Conservation (phyloP, 92 coral and sea anemone genomes). For the Metridium senile region DNA sequence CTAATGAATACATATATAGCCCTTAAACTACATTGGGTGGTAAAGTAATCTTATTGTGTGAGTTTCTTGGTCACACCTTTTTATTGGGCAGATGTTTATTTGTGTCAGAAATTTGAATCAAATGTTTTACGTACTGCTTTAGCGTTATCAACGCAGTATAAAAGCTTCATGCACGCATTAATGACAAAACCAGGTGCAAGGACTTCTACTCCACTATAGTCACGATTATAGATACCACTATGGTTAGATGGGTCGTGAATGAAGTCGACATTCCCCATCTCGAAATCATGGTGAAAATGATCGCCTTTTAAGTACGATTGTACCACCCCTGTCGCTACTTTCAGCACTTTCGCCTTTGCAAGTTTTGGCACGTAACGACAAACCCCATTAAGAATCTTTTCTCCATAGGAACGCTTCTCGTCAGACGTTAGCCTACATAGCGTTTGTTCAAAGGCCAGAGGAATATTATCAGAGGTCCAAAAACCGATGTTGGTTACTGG, state of each 20-base stretch:
- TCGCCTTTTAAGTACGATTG: neutral
- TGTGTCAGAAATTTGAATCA: too few species aligned
- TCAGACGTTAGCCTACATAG: constrained; percentile 21
- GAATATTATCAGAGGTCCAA: constrained; percentile 32
- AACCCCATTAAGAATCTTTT: constrained; percentile 55
- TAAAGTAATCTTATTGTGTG: too few species aligned
- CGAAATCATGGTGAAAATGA: too few species aligned
- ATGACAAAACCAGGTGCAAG: constrained; percentile 56
- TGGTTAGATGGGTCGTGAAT: constrained; percentile 17
- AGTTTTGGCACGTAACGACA: constrained; percentile 57
- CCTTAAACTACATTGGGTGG: too few species aligned
- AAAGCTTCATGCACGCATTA: constrained; percentile 71
- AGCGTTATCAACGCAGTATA: constrained; percentile 58
- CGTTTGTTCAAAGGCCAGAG: constrained; percentile 27
- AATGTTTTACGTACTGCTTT: constrained; percentile 23
- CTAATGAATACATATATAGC: too few species aligned
- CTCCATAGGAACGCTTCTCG: constrained; percentile 41
- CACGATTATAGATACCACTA: constrained; percentile 42
- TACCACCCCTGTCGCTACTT: constrained; percentile 43
- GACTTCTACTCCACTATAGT: constrained; percentile 64
- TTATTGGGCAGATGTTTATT: too few species aligned
- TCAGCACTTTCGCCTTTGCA: constrained; percentile 41
- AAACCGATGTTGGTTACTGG: constrained; percentile 64
- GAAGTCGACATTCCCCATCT: neutral
- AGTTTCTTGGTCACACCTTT: too few species aligned